These are phyloP conservation scores for Oxyscelio sp. DNA, from an alignment of 2,888 invertebrate species.

Conservation along the genomic window DNA sequence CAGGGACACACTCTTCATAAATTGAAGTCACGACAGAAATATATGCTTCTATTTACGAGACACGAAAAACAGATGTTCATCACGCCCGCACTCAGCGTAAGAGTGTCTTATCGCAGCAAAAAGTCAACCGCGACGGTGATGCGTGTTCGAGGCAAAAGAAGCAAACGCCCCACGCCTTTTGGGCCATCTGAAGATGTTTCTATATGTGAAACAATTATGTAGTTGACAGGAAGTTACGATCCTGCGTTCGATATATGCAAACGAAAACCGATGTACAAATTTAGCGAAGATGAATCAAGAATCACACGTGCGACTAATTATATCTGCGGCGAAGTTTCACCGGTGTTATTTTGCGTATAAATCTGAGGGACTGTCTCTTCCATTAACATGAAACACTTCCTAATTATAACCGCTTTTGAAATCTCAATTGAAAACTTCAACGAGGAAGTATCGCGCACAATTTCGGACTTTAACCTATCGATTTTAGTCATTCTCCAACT, in stretches of 20 bases:
- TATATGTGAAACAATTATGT: neutral
- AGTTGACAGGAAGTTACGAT: slow-evolving; percentile 11
- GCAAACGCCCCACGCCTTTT: too few species aligned
- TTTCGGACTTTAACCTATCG: slow-evolving; percentile 23
- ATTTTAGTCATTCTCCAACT: slow-evolving; percentile 29
- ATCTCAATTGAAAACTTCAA: slow-evolving; percentile 24
- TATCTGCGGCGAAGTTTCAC: neutral
- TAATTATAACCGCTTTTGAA: slow-evolving; percentile 21
- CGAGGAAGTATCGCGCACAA: slow-evolving; percentile 23
- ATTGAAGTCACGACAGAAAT: slow-evolving; percentile 33
- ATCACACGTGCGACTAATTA: slow-evolving; percentile 27
- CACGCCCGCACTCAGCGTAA: slow-evolving; percentile 18
- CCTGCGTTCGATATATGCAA: slow-evolving; percentile 13
- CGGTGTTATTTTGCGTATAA: neutral
- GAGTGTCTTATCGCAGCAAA: slow-evolving; percentile 8
- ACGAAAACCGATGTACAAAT: neutral
- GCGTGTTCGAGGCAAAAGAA: too few species aligned
- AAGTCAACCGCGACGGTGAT: neutral
- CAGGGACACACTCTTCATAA: slow-evolving; percentile 57
- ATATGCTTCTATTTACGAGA: slow-evolving; percentile 62
- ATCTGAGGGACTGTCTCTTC: neutral
- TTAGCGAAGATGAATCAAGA: neutral
- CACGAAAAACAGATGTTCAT: slow-evolving; percentile 75
- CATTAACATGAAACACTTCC: slow-evolving; percentile 20
- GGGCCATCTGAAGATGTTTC: too few species aligned